A percentile compares a stretch with the other conserved stretches of the same genome.
phyloP scores from a whole-genome alignment of 37 sponge, comb jelly and placozoan genomes.

The Amphimedon queenslandica region DNA sequence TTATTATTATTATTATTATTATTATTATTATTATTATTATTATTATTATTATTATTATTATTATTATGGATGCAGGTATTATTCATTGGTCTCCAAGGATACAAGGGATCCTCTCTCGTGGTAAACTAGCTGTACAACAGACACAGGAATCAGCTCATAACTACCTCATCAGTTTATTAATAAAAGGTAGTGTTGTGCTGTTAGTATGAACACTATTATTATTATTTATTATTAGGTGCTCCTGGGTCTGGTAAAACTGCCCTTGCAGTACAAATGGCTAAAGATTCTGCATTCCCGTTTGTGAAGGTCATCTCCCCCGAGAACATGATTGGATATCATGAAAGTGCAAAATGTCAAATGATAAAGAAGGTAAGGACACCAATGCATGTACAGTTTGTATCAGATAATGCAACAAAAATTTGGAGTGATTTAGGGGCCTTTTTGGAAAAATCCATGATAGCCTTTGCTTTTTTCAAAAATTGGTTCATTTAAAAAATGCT shows the following conservation, averaged over 20 bases:
- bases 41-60: no score
- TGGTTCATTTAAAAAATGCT: no score
- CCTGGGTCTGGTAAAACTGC: slow-evolving; percentile 94
- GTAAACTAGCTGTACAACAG: slow-evolving; percentile 54
- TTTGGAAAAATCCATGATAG: not conserved
- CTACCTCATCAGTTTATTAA: slow-evolving; percentile 77
- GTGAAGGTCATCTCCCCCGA: slow-evolving; percentile 78
- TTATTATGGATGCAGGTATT: slow-evolving; percentile 75
- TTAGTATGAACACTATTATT: not conserved
- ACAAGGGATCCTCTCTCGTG: slow-evolving; percentile 64
- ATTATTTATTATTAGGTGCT: slow-evolving; percentile 39
- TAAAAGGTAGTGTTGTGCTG: slow-evolving; percentile 48
- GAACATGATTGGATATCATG: slow-evolving; percentile 86
- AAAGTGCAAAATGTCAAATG: slow-evolving; percentile 76
- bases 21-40: no score
- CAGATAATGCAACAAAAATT: no score
- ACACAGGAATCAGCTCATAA: slow-evolving; percentile 48
- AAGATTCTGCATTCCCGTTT: slow-evolving; percentile 77
- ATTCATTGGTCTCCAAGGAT: slow-evolving; percentile 70
- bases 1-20: no score
- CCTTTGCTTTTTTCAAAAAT: no score
- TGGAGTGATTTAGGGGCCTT: not conserved
- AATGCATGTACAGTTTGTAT: no score
- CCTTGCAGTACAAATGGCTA: slow-evolving; percentile 86
- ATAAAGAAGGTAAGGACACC: slow-evolving; percentile 89